Percentiles rank a stretch among this genome's conserved stretches.
Evolutionary conservation across 2,113 vertebrate genomes (phyloP).

Genomic region (Manacus vitellinus): DNA sequence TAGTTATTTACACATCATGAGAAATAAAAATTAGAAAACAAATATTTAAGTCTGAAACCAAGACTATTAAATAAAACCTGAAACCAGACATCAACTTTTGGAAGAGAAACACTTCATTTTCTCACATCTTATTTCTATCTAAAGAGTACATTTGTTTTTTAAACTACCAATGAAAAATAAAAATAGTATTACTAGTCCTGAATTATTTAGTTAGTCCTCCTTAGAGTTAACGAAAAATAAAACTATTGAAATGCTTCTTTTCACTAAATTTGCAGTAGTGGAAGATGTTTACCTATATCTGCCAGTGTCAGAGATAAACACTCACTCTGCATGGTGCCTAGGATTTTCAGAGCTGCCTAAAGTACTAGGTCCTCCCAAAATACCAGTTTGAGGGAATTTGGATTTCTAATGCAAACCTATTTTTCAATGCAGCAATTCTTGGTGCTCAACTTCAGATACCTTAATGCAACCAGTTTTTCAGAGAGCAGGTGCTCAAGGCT

Average conservation of each 20-base stretch:
- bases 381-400: neutral
- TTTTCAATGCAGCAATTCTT: slow-evolving; percentile 57
- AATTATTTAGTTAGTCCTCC: slow-evolving; percentile 1
- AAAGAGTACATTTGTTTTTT: slow-evolving; percentile 1
- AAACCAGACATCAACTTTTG: slow-evolving; percentile 14
- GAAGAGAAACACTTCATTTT: neutral
- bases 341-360: slow-evolving; percentile 42
- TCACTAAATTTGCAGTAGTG: slow-evolving; percentile 44
- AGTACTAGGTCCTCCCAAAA: slow-evolving; percentile 10
- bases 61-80: slow-evolving; percentile 14
- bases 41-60: neutral
- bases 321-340: slow-evolving; percentile 28
- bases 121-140: slow-evolving; percentile 24
- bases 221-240: neutral
- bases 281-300: slow-evolving; percentile 49
- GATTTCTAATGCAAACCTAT: slow-evolving; percentile 3
- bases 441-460: slow-evolving; percentile 56
- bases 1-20: slow-evolving; percentile 69
- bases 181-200: neutral
- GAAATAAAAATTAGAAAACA: slow-evolving; percentile 49
- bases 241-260: slow-evolving; percentile 26
- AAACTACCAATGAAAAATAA: neutral
- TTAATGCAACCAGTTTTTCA: slow-evolving; percentile 43
- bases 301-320: slow-evolving; percentile 46
- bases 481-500: slow-evolving; percentile 24